Conservation (phyloP, 2,888 invertebrate genomes). For the Leucoma salicis region DNA sequence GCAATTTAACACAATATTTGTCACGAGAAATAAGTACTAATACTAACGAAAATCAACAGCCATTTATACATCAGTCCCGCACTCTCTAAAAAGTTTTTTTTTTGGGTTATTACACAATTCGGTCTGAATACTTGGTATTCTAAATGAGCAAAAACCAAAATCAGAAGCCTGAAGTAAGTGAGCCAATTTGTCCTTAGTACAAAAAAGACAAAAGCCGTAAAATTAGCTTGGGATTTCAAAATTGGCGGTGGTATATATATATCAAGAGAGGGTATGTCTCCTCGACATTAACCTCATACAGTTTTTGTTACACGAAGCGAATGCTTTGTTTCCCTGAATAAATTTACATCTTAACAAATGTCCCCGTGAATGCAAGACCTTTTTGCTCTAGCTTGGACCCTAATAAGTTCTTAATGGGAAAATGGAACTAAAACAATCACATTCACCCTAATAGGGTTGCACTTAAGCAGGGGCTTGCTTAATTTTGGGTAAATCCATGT, state of each 20-base stretch:
- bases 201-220: conserved; percentile 51
- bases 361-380: conserved; percentile 50
- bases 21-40: too few species aligned
- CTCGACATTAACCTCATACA: conserved; percentile 56
- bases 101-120: too few species aligned
- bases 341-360: conserved; percentile 76
- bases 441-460: conserved; percentile 29
- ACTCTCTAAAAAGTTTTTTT: too few species aligned
- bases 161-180: conserved; percentile 31
- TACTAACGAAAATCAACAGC: too few species aligned
- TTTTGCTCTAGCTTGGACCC: conserved; percentile 53
- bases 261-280: conserved; percentile 55
- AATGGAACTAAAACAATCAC: conserved; percentile 53
- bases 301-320: conserved; percentile 59
- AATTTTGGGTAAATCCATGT: conserved; percentile 4
- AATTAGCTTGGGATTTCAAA: conserved; percentile 51
- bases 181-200: conserved; percentile 37
- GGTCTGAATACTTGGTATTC: too few species aligned
- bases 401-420: conserved; percentile 64
- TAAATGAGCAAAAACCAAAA: conserved; percentile 27
- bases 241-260: conserved; percentile 49
- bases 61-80: too few species aligned
- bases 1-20: too few species aligned
- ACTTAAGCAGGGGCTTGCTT: conserved; percentile 16
- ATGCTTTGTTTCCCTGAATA: conserved; percentile 67